phyloP scores from a whole-genome alignment of 1,140 invertebrate genomes.

The Drosophila arizonae region DNA sequence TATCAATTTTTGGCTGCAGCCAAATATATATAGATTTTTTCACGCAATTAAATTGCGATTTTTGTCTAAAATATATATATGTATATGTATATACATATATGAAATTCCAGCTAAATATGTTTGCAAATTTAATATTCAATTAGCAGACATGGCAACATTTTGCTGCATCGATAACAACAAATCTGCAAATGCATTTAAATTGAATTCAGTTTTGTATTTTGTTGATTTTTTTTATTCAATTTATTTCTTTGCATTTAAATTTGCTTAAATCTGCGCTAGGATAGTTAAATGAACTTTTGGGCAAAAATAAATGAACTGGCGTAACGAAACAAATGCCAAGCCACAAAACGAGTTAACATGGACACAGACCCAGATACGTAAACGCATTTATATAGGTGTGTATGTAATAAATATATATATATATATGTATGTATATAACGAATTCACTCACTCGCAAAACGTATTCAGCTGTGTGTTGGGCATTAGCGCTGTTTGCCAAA shows the following conservation, averaged over 20 bases:
- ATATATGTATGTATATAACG: background rate
- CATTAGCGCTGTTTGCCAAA: constrained; percentile 53
- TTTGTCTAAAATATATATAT: constrained; percentile 3
- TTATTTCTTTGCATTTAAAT: constrained; percentile 47
- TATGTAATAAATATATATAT: background rate
- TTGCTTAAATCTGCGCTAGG: constrained; percentile 37
- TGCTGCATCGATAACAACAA: constrained; percentile 41
- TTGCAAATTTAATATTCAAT: constrained; percentile 58
- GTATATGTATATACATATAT: no score
- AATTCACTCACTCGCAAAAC: constrained; percentile 3
- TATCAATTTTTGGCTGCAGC: constrained; percentile 40
- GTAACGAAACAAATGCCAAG: constrained; percentile 45
- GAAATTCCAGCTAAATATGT: constrained; percentile 4
- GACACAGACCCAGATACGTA: background rate
- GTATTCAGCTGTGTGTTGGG: constrained; percentile 16
- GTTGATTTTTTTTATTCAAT: background rate
- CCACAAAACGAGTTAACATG: constrained; percentile 44
- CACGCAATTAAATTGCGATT: constrained; percentile 45
- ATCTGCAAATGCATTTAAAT: constrained; percentile 48
- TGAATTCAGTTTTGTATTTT: constrained; percentile 49
- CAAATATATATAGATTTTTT: constrained; percentile 1
- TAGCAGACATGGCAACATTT: constrained; percentile 22
- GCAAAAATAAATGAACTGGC: constrained; percentile 66
- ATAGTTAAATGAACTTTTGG: constrained; percentile 12
- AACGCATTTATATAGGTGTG: background rate